These are phyloP conservation scores for Trinorchestia longiramus DNA, from an alignment of 1,140 invertebrate species.

Conservation along the genomic window DNA sequence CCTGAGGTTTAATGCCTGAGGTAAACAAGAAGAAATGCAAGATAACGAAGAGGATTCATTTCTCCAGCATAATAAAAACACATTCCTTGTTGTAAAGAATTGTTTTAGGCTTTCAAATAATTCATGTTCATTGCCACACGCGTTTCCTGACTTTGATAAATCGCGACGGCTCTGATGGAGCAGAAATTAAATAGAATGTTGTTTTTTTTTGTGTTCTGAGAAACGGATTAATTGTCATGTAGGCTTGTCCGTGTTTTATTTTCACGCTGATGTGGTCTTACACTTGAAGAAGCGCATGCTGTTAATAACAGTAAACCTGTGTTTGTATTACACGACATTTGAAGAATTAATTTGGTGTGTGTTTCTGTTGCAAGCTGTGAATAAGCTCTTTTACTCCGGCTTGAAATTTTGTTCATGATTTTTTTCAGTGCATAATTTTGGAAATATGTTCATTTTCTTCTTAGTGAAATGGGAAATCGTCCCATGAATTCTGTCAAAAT, in stretches of 20 bases:
- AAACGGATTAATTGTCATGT: not conserved
- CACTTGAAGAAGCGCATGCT: not conserved
- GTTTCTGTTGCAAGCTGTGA: too few relatives aligned
- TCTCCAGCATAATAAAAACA: not conserved
- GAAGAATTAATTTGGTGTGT: not conserved
- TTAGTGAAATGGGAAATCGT: too few relatives aligned
- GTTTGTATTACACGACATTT: not conserved
- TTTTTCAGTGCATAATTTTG: too few relatives aligned
- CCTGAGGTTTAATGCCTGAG: not conserved
- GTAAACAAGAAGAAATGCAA: too few relatives aligned
- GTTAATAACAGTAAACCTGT: not conserved
- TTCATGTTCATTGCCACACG: not conserved
- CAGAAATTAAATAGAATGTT: not conserved
- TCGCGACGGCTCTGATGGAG: not conserved
- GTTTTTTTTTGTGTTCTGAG: not conserved
- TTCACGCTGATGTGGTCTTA: not conserved
- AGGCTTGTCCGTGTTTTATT: not conserved
- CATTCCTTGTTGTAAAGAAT: not conserved
- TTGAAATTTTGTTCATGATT: too few relatives aligned
- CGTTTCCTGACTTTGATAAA: not conserved
- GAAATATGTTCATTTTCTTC: too few relatives aligned
- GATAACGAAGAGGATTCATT: too few relatives aligned
- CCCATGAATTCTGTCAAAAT: too few relatives aligned
- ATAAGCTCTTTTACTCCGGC: too few relatives aligned
- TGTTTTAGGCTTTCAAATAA: not conserved